phyloP scores from a whole-genome alignment of 1,140 invertebrate species.

The Platyscapa corneri region DNA sequence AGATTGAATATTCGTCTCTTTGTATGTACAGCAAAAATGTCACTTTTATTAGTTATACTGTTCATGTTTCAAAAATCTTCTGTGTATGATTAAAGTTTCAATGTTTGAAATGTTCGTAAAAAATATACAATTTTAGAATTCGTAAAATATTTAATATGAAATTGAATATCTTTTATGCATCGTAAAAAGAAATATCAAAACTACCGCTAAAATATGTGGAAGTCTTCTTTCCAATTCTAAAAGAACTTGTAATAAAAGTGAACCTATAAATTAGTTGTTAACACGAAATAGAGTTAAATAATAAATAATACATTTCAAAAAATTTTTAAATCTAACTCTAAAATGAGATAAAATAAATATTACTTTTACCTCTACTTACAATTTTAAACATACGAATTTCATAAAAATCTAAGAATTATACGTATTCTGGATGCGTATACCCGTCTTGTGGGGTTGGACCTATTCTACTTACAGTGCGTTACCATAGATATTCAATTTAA shows the following conservation, averaged over 20 bases:
- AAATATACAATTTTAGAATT: background rate
- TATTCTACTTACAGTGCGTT: background rate
- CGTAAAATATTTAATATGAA: background rate
- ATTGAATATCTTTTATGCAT: no score
- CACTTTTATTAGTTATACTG: background rate
- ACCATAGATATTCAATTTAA: slow-evolving; percentile 1
- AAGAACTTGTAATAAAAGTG: no score
- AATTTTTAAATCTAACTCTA: no score
- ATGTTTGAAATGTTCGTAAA: background rate
- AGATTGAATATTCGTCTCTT: slow-evolving; percentile 20
- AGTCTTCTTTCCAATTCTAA: no score
- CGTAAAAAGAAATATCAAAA: no score
- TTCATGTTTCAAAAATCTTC: background rate
- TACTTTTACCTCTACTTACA: background rate
- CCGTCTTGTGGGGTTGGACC: background rate
- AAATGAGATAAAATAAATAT: background rate
- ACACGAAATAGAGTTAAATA: no score
- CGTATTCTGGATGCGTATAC: background rate
- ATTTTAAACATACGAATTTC: background rate
- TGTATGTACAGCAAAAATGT: background rate
- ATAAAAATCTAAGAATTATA: background rate
- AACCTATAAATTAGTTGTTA: no score
- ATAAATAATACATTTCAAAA: no score
- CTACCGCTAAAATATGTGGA: no score
- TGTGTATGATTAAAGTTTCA: background rate